Base-by-base conservation (phyloP, 92 coral and sea anemone genomes). In the Chrysogorgia sp. region DNA sequence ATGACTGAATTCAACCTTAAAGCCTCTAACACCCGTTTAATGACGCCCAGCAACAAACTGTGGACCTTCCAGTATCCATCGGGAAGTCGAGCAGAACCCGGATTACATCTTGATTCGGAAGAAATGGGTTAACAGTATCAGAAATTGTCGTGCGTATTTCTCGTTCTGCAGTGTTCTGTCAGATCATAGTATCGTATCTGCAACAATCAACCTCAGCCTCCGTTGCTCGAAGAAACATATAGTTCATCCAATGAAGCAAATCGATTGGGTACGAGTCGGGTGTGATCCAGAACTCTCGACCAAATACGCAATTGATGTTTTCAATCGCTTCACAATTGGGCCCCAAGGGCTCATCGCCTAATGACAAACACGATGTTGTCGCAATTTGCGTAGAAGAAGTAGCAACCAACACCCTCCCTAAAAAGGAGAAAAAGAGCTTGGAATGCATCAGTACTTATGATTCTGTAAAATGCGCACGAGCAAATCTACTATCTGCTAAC, bases 141-240 rank as follows among this genome's bases (percentile, higher is more conserved):
- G 79, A 15, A 55, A 52, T 32, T 49, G 43, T 30, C 48, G 22
- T 10, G 34, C 65, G 9, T 72, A 50, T 31, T 48, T 28, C 24
- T 72, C 79, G 21, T 49, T 72, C n/a, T 35, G 40, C 26, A 25
- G 65, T 7, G 40, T 72, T 13, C 40, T 24, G 6, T 72, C 63
- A 48, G 79, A 72, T 28, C 79, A 72, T n/a, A 72, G 79, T 24
- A 72, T 72, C 24, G 64, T 48, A 43, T 72, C 79, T 9, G 5
- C 22, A 14, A 52, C 61, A 13, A 56, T 52, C 12, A 24, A 28
- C 26, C 63, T 72, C 17, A 72, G 79, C 43, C 79, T 72, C 26
- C 64, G 47, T 2, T 50, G 47, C 5, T 72, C 79, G 3, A 72
- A 72, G 79, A 55, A 28, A 48, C 79, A 7, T 1, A 3, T 23